Base-by-base conservation (phyloP, 2,888 invertebrate genomes). In the Calameuta filiformis region DNA sequence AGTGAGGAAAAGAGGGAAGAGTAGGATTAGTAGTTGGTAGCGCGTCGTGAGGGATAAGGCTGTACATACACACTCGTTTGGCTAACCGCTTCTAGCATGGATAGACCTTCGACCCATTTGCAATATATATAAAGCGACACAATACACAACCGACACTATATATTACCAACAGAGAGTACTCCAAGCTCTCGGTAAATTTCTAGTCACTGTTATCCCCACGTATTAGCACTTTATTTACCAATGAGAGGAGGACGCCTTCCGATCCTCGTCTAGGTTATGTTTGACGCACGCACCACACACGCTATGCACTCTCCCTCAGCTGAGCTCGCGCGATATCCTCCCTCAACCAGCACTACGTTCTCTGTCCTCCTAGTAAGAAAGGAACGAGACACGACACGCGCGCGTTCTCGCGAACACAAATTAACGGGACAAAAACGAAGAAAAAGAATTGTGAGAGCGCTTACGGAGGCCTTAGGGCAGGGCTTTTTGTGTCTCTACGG, bases 101-200 rank as follows among this genome's bases (percentile, higher is more conserved):
- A 23, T 56, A 56, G 56, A 56, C 56, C 56, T 56, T 56, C 56
- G 56, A 56, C 56, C 56, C 56, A 56, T 56, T 56, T 56, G 6
- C 23, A 56, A 56, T 56, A 56, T 56, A 23, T 56, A 56, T 56
- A 83, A 81, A 80, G 80, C 73, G 76, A 56, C 56, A 56, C 84
- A 83, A 79, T 81, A 81, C n/a, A 35, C 35, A 15, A 71, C 34
- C 12, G 23, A 71, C 37, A 71, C 40, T 71, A n/a, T 40, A 35
- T 56, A 23, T 30, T 34, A 56, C 11, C 33, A 68, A 73, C 56
- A 35, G n/a, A 30, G 34, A 37, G 35, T 30, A 56, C 30, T 73
- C 12, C 12, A 68, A 35, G 35, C 35, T 33, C 35, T 33, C 15
- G 68, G 73, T 6, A 33, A 35, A 35, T 77, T 68, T 68, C 34